Conservation (phyloP, 1,140 invertebrate genomes). For the Eumaeus atala region DNA sequence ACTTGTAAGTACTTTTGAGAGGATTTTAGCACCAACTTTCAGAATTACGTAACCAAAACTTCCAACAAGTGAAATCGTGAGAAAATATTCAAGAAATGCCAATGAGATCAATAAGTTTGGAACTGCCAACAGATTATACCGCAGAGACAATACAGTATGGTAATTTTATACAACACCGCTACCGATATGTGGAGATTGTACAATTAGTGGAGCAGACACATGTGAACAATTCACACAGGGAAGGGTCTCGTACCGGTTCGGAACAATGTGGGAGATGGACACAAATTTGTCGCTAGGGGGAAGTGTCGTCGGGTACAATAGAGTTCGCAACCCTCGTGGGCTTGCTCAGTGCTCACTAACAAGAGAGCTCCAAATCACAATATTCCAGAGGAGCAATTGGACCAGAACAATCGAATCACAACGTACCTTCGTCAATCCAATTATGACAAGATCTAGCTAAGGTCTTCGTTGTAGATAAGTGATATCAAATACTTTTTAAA, state of each 20-base stretch:
- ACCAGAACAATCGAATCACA: conserved; percentile 42
- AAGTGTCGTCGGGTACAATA: conserved; percentile 34
- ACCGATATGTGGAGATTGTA: conserved; percentile 1
- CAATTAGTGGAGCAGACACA: conserved; percentile 6
- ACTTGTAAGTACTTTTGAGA: conserved; percentile 26
- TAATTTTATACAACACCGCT: conserved; percentile 17
- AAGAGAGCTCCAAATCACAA: conserved; percentile 38
- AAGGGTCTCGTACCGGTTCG: conserved; percentile 38
- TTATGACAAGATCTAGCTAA: conserved; percentile 38
- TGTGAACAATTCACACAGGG: conserved; percentile 13
- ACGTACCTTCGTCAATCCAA: conserved; percentile 49
- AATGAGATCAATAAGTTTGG: conserved; percentile 35
- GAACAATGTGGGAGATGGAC: conserved; percentile 40
- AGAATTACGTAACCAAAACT: conserved; percentile 26
- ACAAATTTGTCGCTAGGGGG: conserved; percentile 47
- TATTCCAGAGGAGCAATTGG: conserved; percentile 37
- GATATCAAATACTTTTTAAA: conserved; percentile 23
- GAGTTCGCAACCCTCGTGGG: conserved; percentile 35
- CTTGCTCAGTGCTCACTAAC: conserved; percentile 39
- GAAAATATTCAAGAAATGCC: conserved; percentile 34
- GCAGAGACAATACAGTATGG: conserved; percentile 18
- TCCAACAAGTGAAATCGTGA: conserved; percentile 30
- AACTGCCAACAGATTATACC: conserved; percentile 26
- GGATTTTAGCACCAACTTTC: conserved; percentile 34
- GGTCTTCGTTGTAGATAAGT: conserved; percentile 31